phyloP scores from a whole-genome alignment of 2,888 invertebrate genomes.

The Drosophila pegasa region DNA sequence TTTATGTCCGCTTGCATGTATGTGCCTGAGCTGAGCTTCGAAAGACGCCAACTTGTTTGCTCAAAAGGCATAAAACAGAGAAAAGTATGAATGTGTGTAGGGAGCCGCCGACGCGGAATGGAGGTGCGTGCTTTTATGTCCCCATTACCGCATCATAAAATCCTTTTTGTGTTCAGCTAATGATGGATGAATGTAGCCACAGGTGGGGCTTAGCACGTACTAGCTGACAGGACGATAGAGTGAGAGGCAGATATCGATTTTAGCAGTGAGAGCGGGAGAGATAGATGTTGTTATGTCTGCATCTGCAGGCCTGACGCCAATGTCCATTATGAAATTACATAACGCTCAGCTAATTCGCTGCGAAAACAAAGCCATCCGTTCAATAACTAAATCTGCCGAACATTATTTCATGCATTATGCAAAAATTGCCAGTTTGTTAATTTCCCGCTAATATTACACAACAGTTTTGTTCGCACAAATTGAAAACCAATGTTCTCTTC shows the following conservation, averaged over 20 bases:
- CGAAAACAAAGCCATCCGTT: conserved; percentile 5
- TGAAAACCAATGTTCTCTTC: conserved; percentile 54
- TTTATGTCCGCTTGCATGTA: conserved; percentile 41
- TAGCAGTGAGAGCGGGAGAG: too few relatives aligned
- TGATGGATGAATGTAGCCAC: conserved; percentile 76
- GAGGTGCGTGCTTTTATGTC: conserved; percentile 65
- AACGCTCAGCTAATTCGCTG: conserved; percentile 22
- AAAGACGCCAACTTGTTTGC: conserved; percentile 77
- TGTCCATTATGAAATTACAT: conserved; percentile 50
- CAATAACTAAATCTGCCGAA: conserved; percentile 1
- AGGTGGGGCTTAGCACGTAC: conserved; percentile 49
- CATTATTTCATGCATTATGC: conserved; percentile 37
- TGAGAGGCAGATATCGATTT: not conserved
- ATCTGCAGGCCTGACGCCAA: conserved; percentile 27
- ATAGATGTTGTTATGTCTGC: conserved; percentile 15
- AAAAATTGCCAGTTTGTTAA: conserved; percentile 44
- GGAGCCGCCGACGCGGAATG: not conserved
- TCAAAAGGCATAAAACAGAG: conserved; percentile 76
- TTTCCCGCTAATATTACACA: conserved; percentile 16
- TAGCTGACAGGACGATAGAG: not conserved
- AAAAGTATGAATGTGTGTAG: conserved; percentile 32
- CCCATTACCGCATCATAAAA: conserved; percentile 80
- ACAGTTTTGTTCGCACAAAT: conserved; percentile 41
- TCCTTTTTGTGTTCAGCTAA: conserved; percentile 80
- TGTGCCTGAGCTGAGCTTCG: conserved; percentile 58